These are phyloP conservation scores for Drosophila meridionalis DNA, from an alignment of 2,888 invertebrate genomes.

Conservation along the genomic window DNA sequence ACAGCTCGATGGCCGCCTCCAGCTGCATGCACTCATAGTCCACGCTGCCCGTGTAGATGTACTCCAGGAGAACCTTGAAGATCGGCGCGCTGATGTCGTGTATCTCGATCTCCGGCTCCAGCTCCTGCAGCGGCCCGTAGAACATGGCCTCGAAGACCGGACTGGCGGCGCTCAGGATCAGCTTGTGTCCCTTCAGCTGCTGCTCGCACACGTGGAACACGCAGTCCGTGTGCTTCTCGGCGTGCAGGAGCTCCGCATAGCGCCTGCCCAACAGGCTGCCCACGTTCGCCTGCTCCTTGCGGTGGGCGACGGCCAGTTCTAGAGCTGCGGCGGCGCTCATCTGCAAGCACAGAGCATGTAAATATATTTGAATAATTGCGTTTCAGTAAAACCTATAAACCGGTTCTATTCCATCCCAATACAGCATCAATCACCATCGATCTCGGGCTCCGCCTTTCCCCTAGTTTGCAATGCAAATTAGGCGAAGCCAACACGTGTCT, in stretches of 20 bases:
- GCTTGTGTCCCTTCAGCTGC: constrained; percentile 90
- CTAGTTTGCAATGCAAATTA: constrained; percentile 41
- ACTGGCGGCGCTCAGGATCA: constrained; percentile 93
- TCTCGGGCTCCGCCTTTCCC: constrained; percentile 43
- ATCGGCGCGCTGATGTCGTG: constrained; percentile 84
- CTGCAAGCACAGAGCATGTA: constrained; percentile 44
- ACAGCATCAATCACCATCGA: constrained; percentile 37
- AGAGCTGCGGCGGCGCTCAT: constrained; percentile 48
- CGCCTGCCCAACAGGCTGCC: constrained; percentile 71
- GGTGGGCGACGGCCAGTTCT: constrained; percentile 57
- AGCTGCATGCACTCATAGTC: constrained; percentile 75
- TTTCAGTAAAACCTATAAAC: constrained; percentile 38
- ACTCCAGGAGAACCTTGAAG: constrained; percentile 84
- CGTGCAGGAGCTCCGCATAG: constrained; percentile 79
- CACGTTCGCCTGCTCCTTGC: constrained; percentile 55
- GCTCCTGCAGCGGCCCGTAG: constrained; percentile 88
- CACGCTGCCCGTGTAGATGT: constrained; percentile 82
- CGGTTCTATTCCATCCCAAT: constrained; percentile 24
- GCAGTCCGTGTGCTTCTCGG: constrained; percentile 83
- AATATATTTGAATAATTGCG: not conserved
- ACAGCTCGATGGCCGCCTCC: constrained; percentile 83
- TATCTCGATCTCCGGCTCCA: constrained; percentile 86
- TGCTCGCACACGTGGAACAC: constrained; percentile 81
- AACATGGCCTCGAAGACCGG: constrained; percentile 96
- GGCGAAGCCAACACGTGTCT: constrained; percentile 9